A percentile compares a stretch with the other conserved stretches of the same genome.
phyloP scores from a whole-genome alignment of 2,113 vertebrate genomes.

The Ceyx melanurus region DNA sequence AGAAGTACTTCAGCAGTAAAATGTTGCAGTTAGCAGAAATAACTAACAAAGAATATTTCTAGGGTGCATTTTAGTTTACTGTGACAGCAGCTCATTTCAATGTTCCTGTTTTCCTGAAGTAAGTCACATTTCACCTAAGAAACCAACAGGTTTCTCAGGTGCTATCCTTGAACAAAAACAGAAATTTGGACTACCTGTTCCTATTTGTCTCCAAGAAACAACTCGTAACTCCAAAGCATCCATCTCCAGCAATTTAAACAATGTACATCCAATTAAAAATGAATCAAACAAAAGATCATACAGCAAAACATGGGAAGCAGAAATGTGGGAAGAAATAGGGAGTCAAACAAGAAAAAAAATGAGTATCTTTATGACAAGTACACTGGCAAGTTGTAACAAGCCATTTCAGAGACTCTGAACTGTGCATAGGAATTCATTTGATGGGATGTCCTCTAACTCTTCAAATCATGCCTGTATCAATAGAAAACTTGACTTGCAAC shows the following conservation, averaged over 20 bases:
- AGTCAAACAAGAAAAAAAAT: conserved; percentile 20
- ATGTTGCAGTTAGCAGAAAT: not conserved
- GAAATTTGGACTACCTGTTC: not conserved
- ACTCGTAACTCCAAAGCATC: not conserved
- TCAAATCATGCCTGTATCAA: not conserved
- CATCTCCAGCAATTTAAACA: not conserved
- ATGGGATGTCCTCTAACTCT: conserved; percentile 29
- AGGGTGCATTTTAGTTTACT: not conserved
- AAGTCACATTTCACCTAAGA: not conserved
- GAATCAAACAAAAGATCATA: not conserved
- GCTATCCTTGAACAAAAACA: not conserved
- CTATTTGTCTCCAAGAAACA: not conserved
- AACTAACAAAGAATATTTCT: not conserved
- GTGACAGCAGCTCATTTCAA: not conserved
- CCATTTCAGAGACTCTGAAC: conserved; percentile 50
- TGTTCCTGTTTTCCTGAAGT: not conserved
- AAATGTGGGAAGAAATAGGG: not conserved
- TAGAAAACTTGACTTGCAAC: not conserved
- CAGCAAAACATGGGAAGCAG: not conserved
- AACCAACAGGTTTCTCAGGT: not conserved
- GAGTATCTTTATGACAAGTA: conserved; percentile 38
- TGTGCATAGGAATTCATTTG: not conserved
- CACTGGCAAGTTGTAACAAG: not conserved
- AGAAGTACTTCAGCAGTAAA: not conserved
- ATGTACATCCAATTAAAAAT: not conserved